These are phyloP conservation scores for Pseudomugil gertrudae DNA, from an alignment of 2,797 vertebrate species.

Conservation along the genomic window DNA sequence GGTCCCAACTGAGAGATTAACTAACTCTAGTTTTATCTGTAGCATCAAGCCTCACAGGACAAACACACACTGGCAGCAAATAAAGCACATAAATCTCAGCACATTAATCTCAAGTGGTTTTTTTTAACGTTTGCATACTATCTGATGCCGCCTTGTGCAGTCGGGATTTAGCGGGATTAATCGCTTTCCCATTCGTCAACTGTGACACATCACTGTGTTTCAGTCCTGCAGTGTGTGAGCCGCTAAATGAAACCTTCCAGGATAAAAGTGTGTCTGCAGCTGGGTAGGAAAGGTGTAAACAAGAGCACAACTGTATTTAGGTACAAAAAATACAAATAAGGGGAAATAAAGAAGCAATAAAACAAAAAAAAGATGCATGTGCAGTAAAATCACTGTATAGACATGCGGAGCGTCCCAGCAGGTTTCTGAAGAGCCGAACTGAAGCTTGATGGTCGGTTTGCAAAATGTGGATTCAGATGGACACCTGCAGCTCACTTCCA, in stretches of 20 bases:
- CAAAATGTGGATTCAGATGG: too few relatives aligned
- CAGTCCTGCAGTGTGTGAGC: constrained; percentile 1
- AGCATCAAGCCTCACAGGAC: constrained; percentile 16
- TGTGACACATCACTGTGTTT: constrained; percentile 25
- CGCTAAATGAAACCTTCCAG: constrained; percentile 1
- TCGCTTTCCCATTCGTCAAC: constrained; percentile 32
- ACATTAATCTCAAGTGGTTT: constrained; percentile 27
- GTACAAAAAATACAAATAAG: too few relatives aligned
- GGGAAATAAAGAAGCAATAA: too few relatives aligned
- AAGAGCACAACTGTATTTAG: too few relatives aligned
- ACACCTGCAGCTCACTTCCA: too few relatives aligned
- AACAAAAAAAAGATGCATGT: too few relatives aligned
- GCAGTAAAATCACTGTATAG: too few relatives aligned
- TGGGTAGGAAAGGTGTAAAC: not conserved
- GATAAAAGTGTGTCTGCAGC: constrained; percentile 22
- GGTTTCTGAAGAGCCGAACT: too few relatives aligned
- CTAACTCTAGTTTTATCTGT: constrained; percentile 34
- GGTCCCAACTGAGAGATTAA: constrained; percentile 37
- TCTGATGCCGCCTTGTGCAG: constrained; percentile 24
- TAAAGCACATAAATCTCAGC: constrained; percentile 33
- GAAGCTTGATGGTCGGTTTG: too few relatives aligned
- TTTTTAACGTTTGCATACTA: constrained; percentile 28
- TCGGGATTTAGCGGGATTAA: constrained; percentile 53
- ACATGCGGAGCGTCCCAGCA: too few relatives aligned
- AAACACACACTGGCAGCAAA: constrained; percentile 25